Evolutionary conservation across 1,140 invertebrate species (phyloP).

Genomic region (Colletes gigas): DNA sequence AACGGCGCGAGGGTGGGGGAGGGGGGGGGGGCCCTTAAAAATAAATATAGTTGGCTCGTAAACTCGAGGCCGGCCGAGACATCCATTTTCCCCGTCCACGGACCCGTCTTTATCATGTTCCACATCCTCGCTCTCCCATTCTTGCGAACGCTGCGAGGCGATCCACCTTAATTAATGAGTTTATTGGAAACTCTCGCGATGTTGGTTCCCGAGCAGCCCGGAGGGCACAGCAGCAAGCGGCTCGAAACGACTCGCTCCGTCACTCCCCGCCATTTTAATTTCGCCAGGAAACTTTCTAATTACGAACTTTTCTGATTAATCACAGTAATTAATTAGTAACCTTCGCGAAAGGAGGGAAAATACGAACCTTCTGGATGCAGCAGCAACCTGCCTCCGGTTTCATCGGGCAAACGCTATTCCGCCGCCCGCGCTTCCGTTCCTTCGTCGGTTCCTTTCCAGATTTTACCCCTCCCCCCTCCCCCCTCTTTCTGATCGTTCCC

Average conservation of each 20-base stretch:
- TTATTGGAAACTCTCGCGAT: conserved; percentile 77
- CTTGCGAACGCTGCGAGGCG: conserved; percentile 60
- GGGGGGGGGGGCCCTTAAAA: conserved; percentile 13
- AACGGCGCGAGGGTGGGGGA: no score
- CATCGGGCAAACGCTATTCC: conserved; percentile 36
- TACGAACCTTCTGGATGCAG: conserved; percentile 64
- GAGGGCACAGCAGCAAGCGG: conserved; percentile 52
- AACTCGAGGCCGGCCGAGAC: conserved; percentile 32
- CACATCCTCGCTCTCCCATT: conserved; percentile 39
- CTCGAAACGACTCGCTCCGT: conserved; percentile 68
- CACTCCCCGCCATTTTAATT: conserved; percentile 81
- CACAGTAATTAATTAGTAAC: conserved; percentile 82
- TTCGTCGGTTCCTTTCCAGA: conserved; percentile 29
- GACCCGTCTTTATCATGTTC: conserved; percentile 38
- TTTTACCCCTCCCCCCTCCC: conserved; percentile 10
- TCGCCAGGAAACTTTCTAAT: conserved; percentile 82
- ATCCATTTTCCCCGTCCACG: conserved; percentile 53
- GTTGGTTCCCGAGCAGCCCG: conserved; percentile 56
- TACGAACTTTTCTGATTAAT: conserved; percentile 83
- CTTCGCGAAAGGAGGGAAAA: conserved; percentile 65
- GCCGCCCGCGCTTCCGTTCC: not conserved
- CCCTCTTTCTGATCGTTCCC: conserved; percentile 19
- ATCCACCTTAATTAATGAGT: conserved; percentile 81
- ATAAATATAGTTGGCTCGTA: conserved; percentile 12
- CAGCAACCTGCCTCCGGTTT: conserved; percentile 43